phyloP scores from a whole-genome alignment of 2,888 invertebrate genomes.

The Pterostichus niger region DNA sequence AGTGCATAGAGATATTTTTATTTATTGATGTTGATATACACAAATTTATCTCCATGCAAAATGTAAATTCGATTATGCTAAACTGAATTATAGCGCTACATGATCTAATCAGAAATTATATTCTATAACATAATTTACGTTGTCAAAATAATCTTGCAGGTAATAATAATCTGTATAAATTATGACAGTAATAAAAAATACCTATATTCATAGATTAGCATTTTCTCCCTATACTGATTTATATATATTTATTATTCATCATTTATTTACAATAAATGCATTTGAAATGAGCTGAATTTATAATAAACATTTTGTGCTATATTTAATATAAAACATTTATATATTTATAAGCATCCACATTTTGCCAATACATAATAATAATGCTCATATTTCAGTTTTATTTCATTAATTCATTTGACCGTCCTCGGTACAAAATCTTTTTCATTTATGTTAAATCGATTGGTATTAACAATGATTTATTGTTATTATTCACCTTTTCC shows the following conservation, averaged over 20 bases:
- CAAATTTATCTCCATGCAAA: no score
- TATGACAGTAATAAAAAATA: no score
- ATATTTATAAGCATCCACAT: background rate
- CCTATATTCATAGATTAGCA: no score
- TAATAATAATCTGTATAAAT: no score
- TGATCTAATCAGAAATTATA: no score
- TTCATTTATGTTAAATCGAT: slow-evolving; percentile 2
- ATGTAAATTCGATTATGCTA: no score
- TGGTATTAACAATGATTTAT: slow-evolving; percentile 7
- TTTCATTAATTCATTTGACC: background rate
- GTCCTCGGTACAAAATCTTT: background rate
- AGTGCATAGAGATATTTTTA: no score
- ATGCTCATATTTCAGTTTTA: slow-evolving; percentile 11
- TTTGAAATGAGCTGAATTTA: slow-evolving; percentile 1
- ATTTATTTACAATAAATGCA: background rate
- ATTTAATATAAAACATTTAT: slow-evolving; percentile 3
- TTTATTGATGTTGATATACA: no score
- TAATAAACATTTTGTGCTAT: background rate
- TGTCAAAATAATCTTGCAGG: no score
- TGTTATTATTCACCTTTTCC: background rate
- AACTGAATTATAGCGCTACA: no score
- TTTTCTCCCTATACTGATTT: background rate
- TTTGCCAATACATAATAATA: background rate
- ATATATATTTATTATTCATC: background rate
- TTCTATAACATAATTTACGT: no score